A percentile compares a stretch with the other conserved stretches of the same genome.
Conservation (phyloP, 2,888 invertebrate genomes). For the Ceramica pisi region DNA sequence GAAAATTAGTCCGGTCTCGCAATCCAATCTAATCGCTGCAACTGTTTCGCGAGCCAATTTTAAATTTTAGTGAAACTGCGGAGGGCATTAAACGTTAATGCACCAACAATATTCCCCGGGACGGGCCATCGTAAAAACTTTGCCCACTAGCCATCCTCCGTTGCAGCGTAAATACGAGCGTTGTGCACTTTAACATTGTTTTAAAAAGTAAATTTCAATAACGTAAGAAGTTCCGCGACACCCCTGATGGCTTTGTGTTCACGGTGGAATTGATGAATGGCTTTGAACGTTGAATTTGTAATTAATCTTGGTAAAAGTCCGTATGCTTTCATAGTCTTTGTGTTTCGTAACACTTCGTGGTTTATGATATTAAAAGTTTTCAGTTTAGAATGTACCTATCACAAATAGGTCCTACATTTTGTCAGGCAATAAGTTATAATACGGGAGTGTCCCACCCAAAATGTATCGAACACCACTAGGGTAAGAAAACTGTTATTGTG, state of each 20-base stretch:
- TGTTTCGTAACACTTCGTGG: slow-evolving; percentile 10
- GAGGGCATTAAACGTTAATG: slow-evolving; percentile 87
- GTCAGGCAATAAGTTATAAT: slow-evolving; percentile 16
- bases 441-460: slow-evolving; percentile 41
- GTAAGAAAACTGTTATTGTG: slow-evolving; percentile 67
- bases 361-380: not conserved
- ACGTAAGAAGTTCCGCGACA: slow-evolving; percentile 80
- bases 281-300: slow-evolving; percentile 65
- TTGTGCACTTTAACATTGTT: slow-evolving; percentile 86
- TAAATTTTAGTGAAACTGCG: slow-evolving; percentile 83
- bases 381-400: not conserved
- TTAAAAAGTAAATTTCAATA: slow-evolving; percentile 87
- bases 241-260: slow-evolving; percentile 73
- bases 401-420: slow-evolving; percentile 10
- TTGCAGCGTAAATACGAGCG: slow-evolving; percentile 72
- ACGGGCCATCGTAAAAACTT: slow-evolving; percentile 88
- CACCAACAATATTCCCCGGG: slow-evolving; percentile 86
- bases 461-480: slow-evolving; percentile 58
- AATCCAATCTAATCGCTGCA: slow-evolving; percentile 79
- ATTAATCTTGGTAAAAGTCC: slow-evolving; percentile 63
- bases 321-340: slow-evolving; percentile 22
- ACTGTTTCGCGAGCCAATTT: slow-evolving; percentile 84
- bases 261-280: slow-evolving; percentile 69
- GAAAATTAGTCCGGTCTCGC: slow-evolving; percentile 73
- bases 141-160: slow-evolving; percentile 77